phyloP scores from a whole-genome alignment of 2,888 invertebrate species.

The Temnothorax unifasciatus region DNA sequence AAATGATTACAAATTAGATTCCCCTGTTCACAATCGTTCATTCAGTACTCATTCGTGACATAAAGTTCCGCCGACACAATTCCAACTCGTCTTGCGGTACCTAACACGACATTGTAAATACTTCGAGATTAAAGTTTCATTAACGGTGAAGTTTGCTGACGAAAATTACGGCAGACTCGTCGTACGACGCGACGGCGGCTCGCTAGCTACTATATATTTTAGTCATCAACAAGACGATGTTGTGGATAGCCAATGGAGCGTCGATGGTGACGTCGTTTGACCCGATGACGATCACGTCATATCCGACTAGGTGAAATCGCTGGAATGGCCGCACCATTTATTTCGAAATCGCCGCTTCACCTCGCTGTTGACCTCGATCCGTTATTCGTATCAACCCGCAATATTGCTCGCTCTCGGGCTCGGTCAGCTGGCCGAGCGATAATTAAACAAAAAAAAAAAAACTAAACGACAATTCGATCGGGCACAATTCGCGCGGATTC shows the following conservation, averaged over 20 bases:
- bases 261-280: conserved; percentile 19
- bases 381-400: conserved; percentile 7
- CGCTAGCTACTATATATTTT: neutral
- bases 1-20: conserved; percentile 5
- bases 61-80: neutral
- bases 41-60: neutral
- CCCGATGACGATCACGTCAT: conserved; percentile 27
- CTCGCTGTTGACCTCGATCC: conserved; percentile 8
- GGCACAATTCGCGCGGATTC: neutral
- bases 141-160: neutral
- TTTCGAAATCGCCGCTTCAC: conserved; percentile 28
- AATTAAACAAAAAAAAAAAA: conserved; percentile 25
- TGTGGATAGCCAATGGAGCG: conserved; percentile 23
- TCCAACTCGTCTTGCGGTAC: neutral
- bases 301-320: conserved; percentile 13
- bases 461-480: neutral
- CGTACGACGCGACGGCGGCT: neutral
- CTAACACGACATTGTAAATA: conserved; percentile 6
- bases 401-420: neutral
- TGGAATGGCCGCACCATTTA: conserved; percentile 31
- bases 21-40: neutral
- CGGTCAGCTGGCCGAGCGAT: neutral
- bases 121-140: neutral
- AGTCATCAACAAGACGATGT: conserved; percentile 16
- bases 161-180: neutral